Evolutionary conservation across 2,888 invertebrate genomes (phyloP), one percentile per base, ranked within the genome.

Genomic region (Augochlorella aurata): DNA sequence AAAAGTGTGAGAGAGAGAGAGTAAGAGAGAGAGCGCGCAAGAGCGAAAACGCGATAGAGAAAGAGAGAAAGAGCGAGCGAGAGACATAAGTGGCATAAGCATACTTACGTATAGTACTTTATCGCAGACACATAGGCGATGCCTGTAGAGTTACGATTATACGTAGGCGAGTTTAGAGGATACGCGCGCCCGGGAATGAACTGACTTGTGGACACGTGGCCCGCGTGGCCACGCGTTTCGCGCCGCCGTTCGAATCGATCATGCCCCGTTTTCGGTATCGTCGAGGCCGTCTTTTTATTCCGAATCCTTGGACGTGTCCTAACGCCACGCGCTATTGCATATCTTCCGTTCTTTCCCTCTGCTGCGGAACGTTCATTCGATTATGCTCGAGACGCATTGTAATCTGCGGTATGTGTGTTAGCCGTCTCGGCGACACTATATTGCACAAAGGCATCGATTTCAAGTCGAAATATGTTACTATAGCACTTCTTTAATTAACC

Each of bases 21-120:
- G 44, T 2, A n/a, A 44, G 44, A 54, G 49, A 74, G 54, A 54
- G 54, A 49, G 38, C 38, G 38, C 38, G 38, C 38, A 29, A 47
- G 0, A 47, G 47, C 10, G 14, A 49, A 14, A 24, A 7, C 2
- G 24, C 21, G 24, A 58, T 5, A 58, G 24, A 1, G 24, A 58
- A 0, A 24, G 24, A 54, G 69, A 65, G 79, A 63, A 1, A 38
- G 63, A 63, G 12, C 0, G 38, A 65, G 44, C 2, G 44, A 44
- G 65, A 54, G 49, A 69, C 77, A 85, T 80, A 89, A 88, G 74
- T 84, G 85, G 81, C 83, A 87, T 87, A 88, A 86, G 82, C 82
- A 85, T 86, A 89, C 81, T 81, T 84, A 84, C 77, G 79, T 85
- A 87, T 80, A 89, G 88, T 87, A 88, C 85, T 87, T 90, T 89